phyloP scores from a whole-genome alignment of 1,140 invertebrate genomes.

The Aphelenchoides avenae region DNA sequence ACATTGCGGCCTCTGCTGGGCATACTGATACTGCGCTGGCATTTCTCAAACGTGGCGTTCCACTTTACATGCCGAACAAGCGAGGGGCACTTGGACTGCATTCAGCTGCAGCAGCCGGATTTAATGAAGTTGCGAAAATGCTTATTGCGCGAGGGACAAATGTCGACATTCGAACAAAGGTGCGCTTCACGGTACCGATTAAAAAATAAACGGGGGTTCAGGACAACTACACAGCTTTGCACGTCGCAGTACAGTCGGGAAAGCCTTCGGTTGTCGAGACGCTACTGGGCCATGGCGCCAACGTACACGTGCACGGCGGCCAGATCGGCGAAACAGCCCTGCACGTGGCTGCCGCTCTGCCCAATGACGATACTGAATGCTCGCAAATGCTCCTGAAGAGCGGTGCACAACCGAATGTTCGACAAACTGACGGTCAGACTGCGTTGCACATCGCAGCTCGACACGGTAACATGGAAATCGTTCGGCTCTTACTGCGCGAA shows the following conservation, averaged over 20 bases:
- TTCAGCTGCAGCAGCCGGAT: constrained; percentile 68
- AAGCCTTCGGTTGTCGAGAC: constrained; percentile 94
- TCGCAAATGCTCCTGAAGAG: constrained; percentile 94
- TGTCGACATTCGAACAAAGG: constrained; percentile 87
- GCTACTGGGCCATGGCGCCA: constrained; percentile 86
- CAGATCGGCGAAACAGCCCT: constrained; percentile 70
- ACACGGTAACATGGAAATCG: constrained; percentile 61
- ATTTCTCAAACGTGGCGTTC: constrained; percentile 97
- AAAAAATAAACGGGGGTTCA: constrained; percentile 60
- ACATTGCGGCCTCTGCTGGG: constrained; percentile 84
- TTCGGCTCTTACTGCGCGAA: constrained; percentile 61
- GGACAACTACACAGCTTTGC: constrained; percentile 96
- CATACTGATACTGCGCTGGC: constrained; percentile 97
- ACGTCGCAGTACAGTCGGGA: constrained; percentile 92
- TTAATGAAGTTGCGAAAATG: constrained; percentile 92
- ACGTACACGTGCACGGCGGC: constrained; percentile 80
- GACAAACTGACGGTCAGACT: constrained; percentile 64
- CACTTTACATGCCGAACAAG: constrained; percentile 98
- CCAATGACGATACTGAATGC: constrained; percentile 82
- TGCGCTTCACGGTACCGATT: constrained; percentile 62
- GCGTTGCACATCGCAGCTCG: constrained; percentile 63
- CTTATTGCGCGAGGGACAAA: constrained; percentile 89
- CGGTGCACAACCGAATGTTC: constrained; percentile 84
- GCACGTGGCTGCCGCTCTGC: constrained; percentile 79
- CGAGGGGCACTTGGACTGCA: constrained; percentile 63